Evolutionary conservation across 2,888 invertebrate genomes (phyloP), one percentile per base, ranked within the genome.

Genomic region (Abrostola tripartita): DNA sequence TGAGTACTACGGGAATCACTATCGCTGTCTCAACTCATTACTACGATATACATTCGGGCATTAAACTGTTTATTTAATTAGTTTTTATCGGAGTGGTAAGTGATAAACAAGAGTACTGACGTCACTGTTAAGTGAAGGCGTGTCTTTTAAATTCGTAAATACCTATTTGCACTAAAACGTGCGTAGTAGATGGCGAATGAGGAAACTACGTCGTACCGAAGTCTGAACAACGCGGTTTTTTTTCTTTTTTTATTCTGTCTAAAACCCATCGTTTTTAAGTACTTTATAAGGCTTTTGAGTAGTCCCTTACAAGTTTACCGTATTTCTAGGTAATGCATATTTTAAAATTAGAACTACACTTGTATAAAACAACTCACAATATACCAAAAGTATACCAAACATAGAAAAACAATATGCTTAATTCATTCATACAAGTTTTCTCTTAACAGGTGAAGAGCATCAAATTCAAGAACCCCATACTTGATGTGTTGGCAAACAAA

Each of bases 401-500:
- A 9, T 10, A 47, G 5, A 47, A 0, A 8, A 47, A 0, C 14
- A 24, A 5, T 5, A 44, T 2, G 9, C 24, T 47, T 9, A 9
- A 12, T 11, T 0, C 11, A 24, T n/a, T n/a, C 9, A 37, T 42
- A 1, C 42, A 5, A 6, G 14, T 65, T 64, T 63, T 37, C 24
- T 38, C 5, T 42, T 41, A 50, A 52, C 87, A 97, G 95, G 96
- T 97, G 12, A 98, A 98, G 89, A 97, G 97, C 85, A 98, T 98
- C 78, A 98, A 98, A 91, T 99, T 98, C 94, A 98, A 98, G 93
- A 98, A 97, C 89, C 97, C 97, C 0, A 97, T 99, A 57, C 95
- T 97, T 81, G 98, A 98, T 87, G 97, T 99, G 67, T 90, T 97
- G 76, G 98, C 98, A n/a, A 99, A 98, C 93, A 97, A 97, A 80